Conservation (phyloP, 2,888 invertebrate species). For the Dexiosoma caninum region DNA sequence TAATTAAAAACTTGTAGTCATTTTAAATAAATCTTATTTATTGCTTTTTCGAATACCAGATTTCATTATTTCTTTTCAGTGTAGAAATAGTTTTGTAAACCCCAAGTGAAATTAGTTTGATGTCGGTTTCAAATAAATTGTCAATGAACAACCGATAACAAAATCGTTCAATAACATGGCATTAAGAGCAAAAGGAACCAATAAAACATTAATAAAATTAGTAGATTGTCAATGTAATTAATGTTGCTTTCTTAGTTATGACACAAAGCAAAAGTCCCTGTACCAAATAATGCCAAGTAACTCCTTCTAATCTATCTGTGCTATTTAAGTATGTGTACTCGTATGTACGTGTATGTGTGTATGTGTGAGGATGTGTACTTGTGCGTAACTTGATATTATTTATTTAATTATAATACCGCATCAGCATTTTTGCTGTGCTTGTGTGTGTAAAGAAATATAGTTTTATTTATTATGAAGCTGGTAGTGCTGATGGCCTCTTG, state of each 20-base stretch:
- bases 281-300: conserved; percentile 69
- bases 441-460: background rate
- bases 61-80: conserved; percentile 20
- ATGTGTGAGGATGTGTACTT: too few relatives aligned
- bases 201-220: conserved; percentile 45
- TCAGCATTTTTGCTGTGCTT: conserved; percentile 59
- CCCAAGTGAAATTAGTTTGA: conserved; percentile 38
- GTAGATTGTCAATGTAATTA: conserved; percentile 58
- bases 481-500: background rate
- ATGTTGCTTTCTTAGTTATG: conserved; percentile 68
- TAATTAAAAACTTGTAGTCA: conserved; percentile 26
- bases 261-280: conserved; percentile 66
- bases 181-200: background rate
- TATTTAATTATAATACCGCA: conserved; percentile 61
- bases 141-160: background rate
- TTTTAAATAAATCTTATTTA: conserved; percentile 42
- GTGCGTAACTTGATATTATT: conserved; percentile 23
- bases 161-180: background rate
- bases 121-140: conserved; percentile 25
- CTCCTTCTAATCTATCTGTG: conserved; percentile 33
- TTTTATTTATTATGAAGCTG: conserved; percentile 26
- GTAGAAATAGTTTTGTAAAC: conserved; percentile 7
- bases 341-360: too few relatives aligned
- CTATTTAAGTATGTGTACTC: background rate
- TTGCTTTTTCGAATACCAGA: conserved; percentile 6